phyloP scores from a whole-genome alignment of 2,888 invertebrate genomes.

The Byasa hedistus region DNA sequence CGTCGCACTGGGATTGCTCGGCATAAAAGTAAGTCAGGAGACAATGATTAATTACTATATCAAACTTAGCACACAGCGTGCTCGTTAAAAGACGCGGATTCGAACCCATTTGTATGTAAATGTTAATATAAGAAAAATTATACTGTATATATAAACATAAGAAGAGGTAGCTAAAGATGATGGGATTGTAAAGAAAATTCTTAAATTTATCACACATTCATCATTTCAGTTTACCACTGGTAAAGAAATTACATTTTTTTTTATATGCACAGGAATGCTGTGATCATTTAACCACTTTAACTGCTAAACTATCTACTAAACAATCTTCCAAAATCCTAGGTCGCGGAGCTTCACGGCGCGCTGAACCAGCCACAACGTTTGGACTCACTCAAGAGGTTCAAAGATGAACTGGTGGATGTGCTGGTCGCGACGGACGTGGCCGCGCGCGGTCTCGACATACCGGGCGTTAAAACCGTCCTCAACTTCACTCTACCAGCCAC shows the following conservation, averaged over 20 bases:
- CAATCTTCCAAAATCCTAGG: slow-evolving; percentile 48
- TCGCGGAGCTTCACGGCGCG: slow-evolving; percentile 96
- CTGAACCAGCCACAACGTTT: slow-evolving; percentile 96
- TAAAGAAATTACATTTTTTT: too few species aligned
- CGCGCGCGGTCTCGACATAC: slow-evolving; percentile 96
- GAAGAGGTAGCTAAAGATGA: too few species aligned
- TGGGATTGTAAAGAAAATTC: too few species aligned
- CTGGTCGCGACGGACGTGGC: slow-evolving; percentile 97
- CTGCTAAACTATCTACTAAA: too few species aligned
- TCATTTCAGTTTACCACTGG: too few species aligned
- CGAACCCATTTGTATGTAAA: neutral
- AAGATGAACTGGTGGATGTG: slow-evolving; percentile 90
- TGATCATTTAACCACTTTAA: too few species aligned
- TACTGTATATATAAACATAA: too few species aligned
- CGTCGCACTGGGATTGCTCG: slow-evolving; percentile 93
- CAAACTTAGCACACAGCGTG: neutral
- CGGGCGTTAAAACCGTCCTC: slow-evolving; percentile 97
- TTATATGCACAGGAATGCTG: too few species aligned
- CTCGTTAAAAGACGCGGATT: neutral
- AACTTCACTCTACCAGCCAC: slow-evolving; percentile 98
- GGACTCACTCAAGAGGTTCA: slow-evolving; percentile 93
- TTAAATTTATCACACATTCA: too few species aligned
- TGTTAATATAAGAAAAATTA: too few species aligned
- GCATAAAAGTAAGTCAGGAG: slow-evolving; percentile 83
- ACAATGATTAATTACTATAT: neutral